Percentiles rank a stretch among this genome's conserved stretches.
Conservation (phyloP, 2,797 vertebrate genomes). For the Tangara arthus region DNA sequence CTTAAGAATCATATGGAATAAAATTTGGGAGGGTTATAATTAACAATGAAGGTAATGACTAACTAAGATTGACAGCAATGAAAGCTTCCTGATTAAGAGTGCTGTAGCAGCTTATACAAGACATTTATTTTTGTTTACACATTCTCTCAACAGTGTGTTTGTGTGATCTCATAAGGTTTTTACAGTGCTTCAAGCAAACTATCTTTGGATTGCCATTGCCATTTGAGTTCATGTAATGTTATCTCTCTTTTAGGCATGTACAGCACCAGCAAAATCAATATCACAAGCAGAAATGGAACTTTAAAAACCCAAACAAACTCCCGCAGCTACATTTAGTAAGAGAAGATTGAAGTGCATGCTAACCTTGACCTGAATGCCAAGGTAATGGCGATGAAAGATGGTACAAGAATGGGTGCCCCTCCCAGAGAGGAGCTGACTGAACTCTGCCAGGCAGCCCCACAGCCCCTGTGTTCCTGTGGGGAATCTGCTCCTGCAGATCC, state of each 20-base stretch:
- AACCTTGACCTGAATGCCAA: not conserved
- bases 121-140: not conserved
- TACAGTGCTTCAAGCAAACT: not conserved
- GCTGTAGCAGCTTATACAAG: not conserved
- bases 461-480: not conserved
- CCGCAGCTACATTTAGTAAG: not conserved
- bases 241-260: not conserved
- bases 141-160: not conserved
- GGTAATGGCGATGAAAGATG: not conserved
- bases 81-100: not conserved
- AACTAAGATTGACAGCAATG: not conserved
- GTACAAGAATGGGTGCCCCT: not conserved
- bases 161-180: not conserved
- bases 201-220: not conserved
- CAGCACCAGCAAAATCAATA: not conserved
- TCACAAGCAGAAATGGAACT: not conserved
- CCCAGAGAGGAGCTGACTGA: not conserved
- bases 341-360: fast-evolving
- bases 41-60: not conserved
- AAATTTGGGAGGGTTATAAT: not conserved
- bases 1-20: not conserved
- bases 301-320: not conserved
- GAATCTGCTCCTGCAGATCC: not conserved
- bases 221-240: not conserved
- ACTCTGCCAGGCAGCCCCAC: not conserved